Percentiles rank a stretch among this genome's conserved stretches.
Evolutionary conservation across 35 echinoderm and acorn worm species (phyloP).

Genomic region (Stichopus chloronotus): DNA sequence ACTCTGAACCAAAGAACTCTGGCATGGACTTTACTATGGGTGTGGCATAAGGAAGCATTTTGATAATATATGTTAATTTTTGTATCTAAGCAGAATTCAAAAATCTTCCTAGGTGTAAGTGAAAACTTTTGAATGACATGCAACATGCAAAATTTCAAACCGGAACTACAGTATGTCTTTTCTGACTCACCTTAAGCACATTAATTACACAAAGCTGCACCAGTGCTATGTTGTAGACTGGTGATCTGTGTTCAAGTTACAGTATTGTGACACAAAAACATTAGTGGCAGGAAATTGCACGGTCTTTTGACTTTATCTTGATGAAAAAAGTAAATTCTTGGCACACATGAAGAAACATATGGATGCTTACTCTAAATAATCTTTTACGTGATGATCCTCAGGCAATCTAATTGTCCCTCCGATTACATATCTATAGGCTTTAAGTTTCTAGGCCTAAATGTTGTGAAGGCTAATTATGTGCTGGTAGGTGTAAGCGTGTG

Average conservation of each 20-base stretch:
- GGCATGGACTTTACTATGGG: neutral
- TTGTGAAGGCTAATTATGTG: too few relatives aligned
- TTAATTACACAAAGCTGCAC: neutral
- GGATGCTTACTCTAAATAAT: too few relatives aligned
- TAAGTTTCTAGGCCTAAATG: too few relatives aligned
- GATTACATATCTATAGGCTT: too few relatives aligned
- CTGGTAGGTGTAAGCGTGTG: too few relatives aligned
- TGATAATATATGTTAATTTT: neutral
- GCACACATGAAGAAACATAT: too few relatives aligned
- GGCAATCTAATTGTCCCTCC: too few relatives aligned
- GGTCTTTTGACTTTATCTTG: neutral
- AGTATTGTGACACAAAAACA: neutral
- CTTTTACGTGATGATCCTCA: too few relatives aligned
- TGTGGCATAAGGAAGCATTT: neutral
- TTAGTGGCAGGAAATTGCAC: neutral
- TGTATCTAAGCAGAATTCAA: neutral
- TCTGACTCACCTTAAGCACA: neutral
- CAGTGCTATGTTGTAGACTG: neutral
- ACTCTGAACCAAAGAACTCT: neutral
- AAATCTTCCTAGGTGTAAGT: neutral
- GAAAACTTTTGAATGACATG: neutral
- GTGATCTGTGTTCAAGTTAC: neutral
- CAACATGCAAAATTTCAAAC: neutral
- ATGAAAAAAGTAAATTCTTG: too few relatives aligned
- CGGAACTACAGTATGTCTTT: neutral